Conservation (phyloP, 2,797 vertebrate species). For the Myiotriccus ornatus region DNA sequence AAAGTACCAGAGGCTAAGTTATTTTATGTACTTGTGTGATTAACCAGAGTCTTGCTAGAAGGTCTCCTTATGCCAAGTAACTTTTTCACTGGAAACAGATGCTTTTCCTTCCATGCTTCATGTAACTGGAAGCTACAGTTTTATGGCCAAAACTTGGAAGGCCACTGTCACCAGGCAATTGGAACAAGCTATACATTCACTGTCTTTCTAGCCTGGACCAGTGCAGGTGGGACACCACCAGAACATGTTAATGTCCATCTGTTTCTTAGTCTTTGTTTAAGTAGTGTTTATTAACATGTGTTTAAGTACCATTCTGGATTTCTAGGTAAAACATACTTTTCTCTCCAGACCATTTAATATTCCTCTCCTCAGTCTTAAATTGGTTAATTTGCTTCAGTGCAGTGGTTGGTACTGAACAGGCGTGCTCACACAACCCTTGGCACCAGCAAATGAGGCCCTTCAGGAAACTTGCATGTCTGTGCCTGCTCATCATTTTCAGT, state of each 20-base stretch:
- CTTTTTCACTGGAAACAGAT: background rate
- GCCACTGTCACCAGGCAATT: background rate
- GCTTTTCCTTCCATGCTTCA: background rate
- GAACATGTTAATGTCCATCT: background rate
- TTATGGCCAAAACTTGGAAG: background rate
- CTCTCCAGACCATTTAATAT: background rate
- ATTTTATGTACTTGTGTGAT: background rate
- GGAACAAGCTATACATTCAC: background rate
- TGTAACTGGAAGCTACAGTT: background rate
- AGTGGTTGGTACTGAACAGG: background rate
- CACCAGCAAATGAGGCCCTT: background rate
- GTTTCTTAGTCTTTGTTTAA: background rate
- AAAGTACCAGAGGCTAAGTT: background rate
- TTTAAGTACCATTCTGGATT: background rate
- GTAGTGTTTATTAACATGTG: background rate
- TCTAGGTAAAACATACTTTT: background rate
- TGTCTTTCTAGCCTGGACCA: background rate
- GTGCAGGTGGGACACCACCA: background rate
- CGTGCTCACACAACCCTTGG: fast-evolving
- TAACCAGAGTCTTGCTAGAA: background rate
- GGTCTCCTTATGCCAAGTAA: background rate
- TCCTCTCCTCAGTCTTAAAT: background rate
- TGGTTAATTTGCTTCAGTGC: background rate
- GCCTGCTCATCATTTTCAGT: background rate
- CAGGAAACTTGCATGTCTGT: background rate